phyloP scores from a whole-genome alignment of 2,797 vertebrate species.

The Hydrophis major region DNA sequence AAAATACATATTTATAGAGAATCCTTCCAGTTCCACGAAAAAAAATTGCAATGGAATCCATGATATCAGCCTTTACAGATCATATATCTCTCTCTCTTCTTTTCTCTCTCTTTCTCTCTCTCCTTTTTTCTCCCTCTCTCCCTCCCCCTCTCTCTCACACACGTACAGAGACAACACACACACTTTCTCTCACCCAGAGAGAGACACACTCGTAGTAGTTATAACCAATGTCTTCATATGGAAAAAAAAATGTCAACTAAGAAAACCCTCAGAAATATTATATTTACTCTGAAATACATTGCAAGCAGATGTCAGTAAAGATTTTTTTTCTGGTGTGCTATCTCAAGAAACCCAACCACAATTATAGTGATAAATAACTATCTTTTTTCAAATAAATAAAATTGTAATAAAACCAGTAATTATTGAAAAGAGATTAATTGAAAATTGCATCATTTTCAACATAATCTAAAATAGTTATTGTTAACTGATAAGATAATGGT shows the following conservation, averaged over 20 bases:
- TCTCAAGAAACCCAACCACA: constrained; percentile 52
- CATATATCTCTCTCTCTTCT: neutral
- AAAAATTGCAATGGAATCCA: constrained; percentile 6
- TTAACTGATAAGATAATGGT: constrained; percentile 40
- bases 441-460: constrained; percentile 42
- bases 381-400: constrained; percentile 50
- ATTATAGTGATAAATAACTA: constrained; percentile 60
- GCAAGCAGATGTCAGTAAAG: constrained; percentile 43
- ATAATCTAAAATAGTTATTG: constrained; percentile 30
- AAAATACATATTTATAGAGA: constrained; percentile 26
- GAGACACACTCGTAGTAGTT: constrained; percentile 20
- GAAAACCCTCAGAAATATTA: constrained; percentile 53
- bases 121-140: neutral
- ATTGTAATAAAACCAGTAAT: constrained; percentile 51
- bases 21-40: constrained; percentile 30
- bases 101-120: too few relatives aligned
- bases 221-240: constrained; percentile 42
- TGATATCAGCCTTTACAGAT: neutral
- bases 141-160: neutral
- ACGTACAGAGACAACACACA: neutral
- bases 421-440: constrained; percentile 47
- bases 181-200: neutral
- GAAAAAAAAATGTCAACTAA: constrained; percentile 38
- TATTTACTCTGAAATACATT: constrained; percentile 52
- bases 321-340: constrained; percentile 51